A percentile compares a stretch with the other conserved stretches of the same genome.
Conservation (phyloP, 2,797 vertebrate genomes). For the Molothrus aeneus region DNA sequence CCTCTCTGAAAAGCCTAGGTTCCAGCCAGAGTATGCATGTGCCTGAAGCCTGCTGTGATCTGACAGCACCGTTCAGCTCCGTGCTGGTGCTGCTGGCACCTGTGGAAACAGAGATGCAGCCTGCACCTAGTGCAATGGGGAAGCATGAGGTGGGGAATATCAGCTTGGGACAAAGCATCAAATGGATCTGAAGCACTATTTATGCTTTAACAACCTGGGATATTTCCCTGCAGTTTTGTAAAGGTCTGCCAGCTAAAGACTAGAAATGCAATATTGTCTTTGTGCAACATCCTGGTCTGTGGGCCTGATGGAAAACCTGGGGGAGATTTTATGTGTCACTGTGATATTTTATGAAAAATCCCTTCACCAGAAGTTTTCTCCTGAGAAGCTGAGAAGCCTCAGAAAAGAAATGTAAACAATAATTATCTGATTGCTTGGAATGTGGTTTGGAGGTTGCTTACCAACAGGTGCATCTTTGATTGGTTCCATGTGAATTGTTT, state of each 20-base stretch:
- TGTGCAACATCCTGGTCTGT: neutral
- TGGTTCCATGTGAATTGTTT: neutral
- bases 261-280: neutral
- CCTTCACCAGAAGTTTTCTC: neutral
- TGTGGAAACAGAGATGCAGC: neutral
- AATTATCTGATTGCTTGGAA: neutral
- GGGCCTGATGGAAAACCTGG: neutral
- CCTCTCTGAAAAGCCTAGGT: neutral
- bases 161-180: neutral
- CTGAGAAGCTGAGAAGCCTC: neutral
- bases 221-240: neutral
- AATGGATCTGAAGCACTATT: accelerated
- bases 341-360: neutral
- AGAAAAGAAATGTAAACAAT: neutral
- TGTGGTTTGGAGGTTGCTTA: neutral
- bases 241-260: neutral
- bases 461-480: neutral
- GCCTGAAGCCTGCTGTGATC: neutral
- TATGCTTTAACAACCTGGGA: neutral
- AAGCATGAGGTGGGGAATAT: neutral
- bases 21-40: neutral
- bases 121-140: neutral
- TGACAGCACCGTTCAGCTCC: neutral
- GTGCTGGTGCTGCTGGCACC: neutral
- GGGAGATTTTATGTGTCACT: neutral